Evolutionary conservation across 2,888 invertebrate species (phyloP), one percentile per base, ranked within the genome.

Genomic region (Diarsia dahlii): DNA sequence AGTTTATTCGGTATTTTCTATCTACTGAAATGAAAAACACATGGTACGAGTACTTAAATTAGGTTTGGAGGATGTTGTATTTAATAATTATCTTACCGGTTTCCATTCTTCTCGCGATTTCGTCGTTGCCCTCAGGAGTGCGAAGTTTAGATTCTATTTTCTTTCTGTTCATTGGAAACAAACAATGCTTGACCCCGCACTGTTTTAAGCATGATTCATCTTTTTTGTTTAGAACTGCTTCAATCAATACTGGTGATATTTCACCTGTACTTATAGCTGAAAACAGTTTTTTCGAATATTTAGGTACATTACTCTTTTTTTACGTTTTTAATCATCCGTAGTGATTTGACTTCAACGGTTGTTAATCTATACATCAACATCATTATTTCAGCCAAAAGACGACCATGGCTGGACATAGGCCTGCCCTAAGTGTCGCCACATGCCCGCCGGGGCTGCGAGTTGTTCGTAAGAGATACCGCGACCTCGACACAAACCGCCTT

Each of bases 191-290:
- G 20, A 13, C 10, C 1, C 56, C 56, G 60, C 74, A 54, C 18
- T 23, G 76, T 28, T 18, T 66, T 6, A 63, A n/a, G 58, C 1
- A 4, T 54, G 56, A 15, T 75, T 71, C 20, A 23, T 60, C 15
- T 52, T 71, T 60, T 60, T 56, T 71, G 13, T 48, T 65, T 9
- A 85, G 12, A 54, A 85, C 39, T 28, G 20, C 28, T 56, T 81
- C 76, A 20, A 84, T 81, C 0, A 75, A 18, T 28, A 45, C 54
- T 39, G 85, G 81, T 20, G 81, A 64, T 54, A 81, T 56, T 50
- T 50, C 8, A 1, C 85, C 54, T 3, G 67, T 50, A 18, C 20
- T 28, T 52, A 85, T 12, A 56, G 64, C 81, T 81, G 67, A 75
- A 81, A 85, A 60, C 13, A 60, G 56, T 58, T 23, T 56, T 23